Conservation (phyloP, 1,140 invertebrate species). For the Bicyclus anynana region DNA sequence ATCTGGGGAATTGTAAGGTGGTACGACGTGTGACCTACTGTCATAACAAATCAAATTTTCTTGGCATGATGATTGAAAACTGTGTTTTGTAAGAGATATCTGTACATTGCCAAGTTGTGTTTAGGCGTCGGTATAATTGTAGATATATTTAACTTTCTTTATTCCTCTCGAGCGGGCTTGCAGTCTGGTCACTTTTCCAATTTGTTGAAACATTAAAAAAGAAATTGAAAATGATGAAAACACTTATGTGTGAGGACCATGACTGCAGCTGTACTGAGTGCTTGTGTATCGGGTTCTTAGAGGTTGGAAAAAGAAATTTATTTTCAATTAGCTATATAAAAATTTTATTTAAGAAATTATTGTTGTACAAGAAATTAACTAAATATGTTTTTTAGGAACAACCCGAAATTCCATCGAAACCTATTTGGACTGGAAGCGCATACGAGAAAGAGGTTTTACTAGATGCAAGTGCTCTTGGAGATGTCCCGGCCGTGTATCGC, state of each 20-base stretch:
- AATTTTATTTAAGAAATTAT: no score
- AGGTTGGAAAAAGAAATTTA: conserved; percentile 12
- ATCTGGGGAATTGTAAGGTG: neutral
- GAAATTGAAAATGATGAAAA: conserved; percentile 28
- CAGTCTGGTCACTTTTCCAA: conserved; percentile 36
- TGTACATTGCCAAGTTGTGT: conserved; percentile 14
- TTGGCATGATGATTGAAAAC: conserved; percentile 18
- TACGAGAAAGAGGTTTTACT: conserved; percentile 64
- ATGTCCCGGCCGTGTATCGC: conserved; percentile 81
- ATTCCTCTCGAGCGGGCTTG: conserved; percentile 34
- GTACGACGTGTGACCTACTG: neutral
- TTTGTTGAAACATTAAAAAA: conserved; percentile 23
- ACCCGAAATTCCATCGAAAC: conserved; percentile 41
- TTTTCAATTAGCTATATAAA: no score
- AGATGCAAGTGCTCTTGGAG: conserved; percentile 78
- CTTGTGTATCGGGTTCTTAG: conserved; percentile 14
- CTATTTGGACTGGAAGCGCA: conserved; percentile 45
- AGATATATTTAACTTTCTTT: conserved; percentile 36
- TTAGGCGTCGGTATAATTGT: conserved; percentile 14
- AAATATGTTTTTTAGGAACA: conserved; percentile 45
- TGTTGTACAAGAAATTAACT: neutral
- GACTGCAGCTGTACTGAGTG: conserved; percentile 26
- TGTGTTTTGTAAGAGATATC: conserved; percentile 10
- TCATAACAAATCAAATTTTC: conserved; percentile 7
- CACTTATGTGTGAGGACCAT: conserved; percentile 20